Conservation (phyloP, 2,888 invertebrate species). For the Troides aeacus region DNA sequence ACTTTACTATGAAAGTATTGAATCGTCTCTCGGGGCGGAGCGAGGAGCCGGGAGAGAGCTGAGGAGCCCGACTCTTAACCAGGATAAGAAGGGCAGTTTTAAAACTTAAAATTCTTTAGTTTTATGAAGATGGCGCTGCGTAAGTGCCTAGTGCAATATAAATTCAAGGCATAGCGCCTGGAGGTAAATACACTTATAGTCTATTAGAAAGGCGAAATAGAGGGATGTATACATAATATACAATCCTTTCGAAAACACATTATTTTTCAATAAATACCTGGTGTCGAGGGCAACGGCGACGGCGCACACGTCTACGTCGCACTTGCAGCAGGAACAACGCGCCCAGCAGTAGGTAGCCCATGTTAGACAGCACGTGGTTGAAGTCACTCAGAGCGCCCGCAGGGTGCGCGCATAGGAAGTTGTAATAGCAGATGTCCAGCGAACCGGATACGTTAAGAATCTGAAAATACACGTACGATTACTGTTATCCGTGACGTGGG, state of each 20-base stretch:
- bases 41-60: too few species aligned
- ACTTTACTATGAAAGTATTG: too few species aligned
- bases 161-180: too few species aligned
- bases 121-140: too few species aligned
- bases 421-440: slow-evolving; percentile 94
- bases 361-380: slow-evolving; percentile 93
- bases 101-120: too few species aligned
- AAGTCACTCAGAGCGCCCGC: slow-evolving; percentile 87
- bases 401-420: slow-evolving; percentile 93
- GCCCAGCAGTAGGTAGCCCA: slow-evolving; percentile 90
- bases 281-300: slow-evolving; percentile 47
- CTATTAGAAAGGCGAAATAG: too few species aligned
- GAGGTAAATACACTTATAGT: too few species aligned
- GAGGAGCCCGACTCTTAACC: too few species aligned
- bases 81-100: too few species aligned
- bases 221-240: too few species aligned
- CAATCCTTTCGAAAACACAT: not conserved
- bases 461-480: slow-evolving; percentile 55
- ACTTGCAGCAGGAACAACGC: slow-evolving; percentile 88
- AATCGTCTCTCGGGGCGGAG: too few species aligned
- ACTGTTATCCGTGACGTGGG: not conserved
- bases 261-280: slow-evolving; percentile 42
- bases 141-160: too few species aligned
- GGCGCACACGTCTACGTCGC: slow-evolving; percentile 50
- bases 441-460: slow-evolving; percentile 89